Evolutionary conservation across 1,140 invertebrate species (phyloP).

Genomic region (Pararge aegeria): DNA sequence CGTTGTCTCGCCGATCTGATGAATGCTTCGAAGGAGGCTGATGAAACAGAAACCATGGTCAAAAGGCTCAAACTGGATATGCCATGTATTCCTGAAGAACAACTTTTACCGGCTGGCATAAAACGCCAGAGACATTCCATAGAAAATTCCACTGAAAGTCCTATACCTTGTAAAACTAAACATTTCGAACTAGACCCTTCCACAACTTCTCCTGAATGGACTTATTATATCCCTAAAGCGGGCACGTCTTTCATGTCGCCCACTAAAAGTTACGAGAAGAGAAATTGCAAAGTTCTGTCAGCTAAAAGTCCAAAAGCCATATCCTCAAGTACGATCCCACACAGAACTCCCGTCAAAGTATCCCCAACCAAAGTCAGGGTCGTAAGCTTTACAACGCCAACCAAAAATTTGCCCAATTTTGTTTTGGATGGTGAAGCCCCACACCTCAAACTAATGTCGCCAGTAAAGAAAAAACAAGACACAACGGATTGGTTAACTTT

Average conservation of each 20-base stretch:
- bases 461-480: slow-evolving; percentile 83
- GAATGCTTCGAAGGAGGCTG: slow-evolving; percentile 42
- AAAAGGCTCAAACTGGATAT: slow-evolving; percentile 45
- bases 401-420: slow-evolving; percentile 88
- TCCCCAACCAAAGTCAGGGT: slow-evolving; percentile 49
- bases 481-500: slow-evolving; percentile 87
- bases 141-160: background rate
- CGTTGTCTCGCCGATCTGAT: slow-evolving; percentile 59
- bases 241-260: slow-evolving; percentile 59
- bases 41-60: slow-evolving; percentile 32
- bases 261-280: slow-evolving; percentile 58
- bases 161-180: background rate
- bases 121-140: slow-evolving; percentile 34
- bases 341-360: slow-evolving; percentile 37
- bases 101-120: slow-evolving; percentile 27
- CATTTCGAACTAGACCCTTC: background rate
- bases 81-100: slow-evolving; percentile 1
- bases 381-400: slow-evolving; percentile 81
- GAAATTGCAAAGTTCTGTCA: slow-evolving; percentile 41
- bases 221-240: slow-evolving; percentile 38
- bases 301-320: slow-evolving; percentile 41
- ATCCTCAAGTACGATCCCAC: slow-evolving; percentile 25
- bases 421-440: slow-evolving; percentile 88
- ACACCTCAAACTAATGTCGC: slow-evolving; percentile 85
- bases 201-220: slow-evolving; percentile 33